A percentile compares a stretch with the other conserved stretches of the same genome.
Evolutionary conservation across 2,888 invertebrate genomes (phyloP).

Genomic region (Yponomeuta sedellus): DNA sequence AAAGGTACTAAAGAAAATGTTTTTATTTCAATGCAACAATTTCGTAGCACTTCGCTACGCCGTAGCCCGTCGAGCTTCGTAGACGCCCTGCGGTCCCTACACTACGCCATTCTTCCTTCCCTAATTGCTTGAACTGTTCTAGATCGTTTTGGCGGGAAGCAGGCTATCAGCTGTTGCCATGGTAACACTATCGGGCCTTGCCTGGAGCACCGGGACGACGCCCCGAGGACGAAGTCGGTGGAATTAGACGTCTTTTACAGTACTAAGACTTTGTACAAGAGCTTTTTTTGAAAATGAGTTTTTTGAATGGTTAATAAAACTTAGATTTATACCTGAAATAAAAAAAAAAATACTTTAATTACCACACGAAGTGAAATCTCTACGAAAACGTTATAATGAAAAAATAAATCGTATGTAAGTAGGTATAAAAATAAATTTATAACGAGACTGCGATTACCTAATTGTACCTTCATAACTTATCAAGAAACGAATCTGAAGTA

Average conservation of each 20-base stretch:
- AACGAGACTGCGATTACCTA: background rate
- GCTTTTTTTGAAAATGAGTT: background rate
- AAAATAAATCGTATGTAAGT: no score
- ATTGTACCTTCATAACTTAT: background rate
- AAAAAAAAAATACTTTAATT: background rate
- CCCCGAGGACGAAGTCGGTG: background rate
- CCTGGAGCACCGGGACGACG: conserved; percentile 1
- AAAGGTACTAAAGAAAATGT: no score
- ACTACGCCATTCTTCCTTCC: background rate
- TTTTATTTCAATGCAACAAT: background rate
- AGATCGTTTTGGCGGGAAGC: background rate
- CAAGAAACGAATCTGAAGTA: background rate
- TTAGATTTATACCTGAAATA: background rate
- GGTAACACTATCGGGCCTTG: background rate
- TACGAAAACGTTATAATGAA: no score
- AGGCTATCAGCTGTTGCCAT: conserved; percentile 2
- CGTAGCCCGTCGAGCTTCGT: background rate
- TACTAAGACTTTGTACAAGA: background rate
- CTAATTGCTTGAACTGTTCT: no score
- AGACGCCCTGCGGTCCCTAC: background rate
- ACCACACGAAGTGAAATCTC: no score
- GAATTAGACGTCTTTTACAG: background rate
- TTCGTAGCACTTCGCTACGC: background rate
- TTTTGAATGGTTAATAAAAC: background rate
- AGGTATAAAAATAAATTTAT: background rate